phyloP scores from a whole-genome alignment of 2,888 invertebrate genomes.

The Agrilus mali region DNA sequence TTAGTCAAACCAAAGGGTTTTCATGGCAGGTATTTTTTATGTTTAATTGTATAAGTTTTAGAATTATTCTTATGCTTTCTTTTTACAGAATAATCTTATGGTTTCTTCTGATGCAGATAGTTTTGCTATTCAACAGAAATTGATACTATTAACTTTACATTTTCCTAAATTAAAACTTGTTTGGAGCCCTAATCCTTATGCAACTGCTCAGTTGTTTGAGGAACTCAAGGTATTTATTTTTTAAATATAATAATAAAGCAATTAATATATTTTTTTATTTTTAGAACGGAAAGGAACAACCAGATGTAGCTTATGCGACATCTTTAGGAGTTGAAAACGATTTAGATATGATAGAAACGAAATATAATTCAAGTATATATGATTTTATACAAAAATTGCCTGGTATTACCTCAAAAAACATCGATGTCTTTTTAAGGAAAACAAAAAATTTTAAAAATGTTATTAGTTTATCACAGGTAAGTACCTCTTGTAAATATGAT shows the following conservation, averaged over 20 bases:
- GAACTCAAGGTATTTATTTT: constrained; percentile 63
- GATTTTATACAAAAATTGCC: constrained; percentile 72
- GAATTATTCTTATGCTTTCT: constrained; percentile 4
- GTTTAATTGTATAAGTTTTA: too few relatives aligned
- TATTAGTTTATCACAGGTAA: constrained; percentile 45
- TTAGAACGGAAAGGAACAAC: constrained; percentile 70
- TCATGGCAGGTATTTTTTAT: constrained; percentile 60
- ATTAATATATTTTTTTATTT: constrained; percentile 18
- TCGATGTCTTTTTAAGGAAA: constrained; percentile 61
- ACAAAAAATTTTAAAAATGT: constrained; percentile 55
- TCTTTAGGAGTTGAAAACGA: constrained; percentile 57
- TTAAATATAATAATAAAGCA: constrained; percentile 6
- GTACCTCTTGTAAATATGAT: constrained; percentile 4
- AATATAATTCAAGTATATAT: constrained; percentile 48
- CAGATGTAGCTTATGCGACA: constrained; percentile 58
- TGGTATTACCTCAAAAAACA: constrained; percentile 79
- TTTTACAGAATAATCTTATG: constrained; percentile 61
- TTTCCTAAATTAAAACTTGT: constrained; percentile 87
- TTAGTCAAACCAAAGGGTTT: constrained; percentile 88
- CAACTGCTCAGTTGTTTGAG: constrained; percentile 90
- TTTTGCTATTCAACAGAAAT: constrained; percentile 70
- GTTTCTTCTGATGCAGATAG: constrained; percentile 64
- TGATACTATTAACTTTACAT: constrained; percentile 87
- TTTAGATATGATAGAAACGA: constrained; percentile 36
- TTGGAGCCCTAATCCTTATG: constrained; percentile 95